Conservation (phyloP, 2,888 invertebrate genomes). For the Leucozona laternaria region DNA sequence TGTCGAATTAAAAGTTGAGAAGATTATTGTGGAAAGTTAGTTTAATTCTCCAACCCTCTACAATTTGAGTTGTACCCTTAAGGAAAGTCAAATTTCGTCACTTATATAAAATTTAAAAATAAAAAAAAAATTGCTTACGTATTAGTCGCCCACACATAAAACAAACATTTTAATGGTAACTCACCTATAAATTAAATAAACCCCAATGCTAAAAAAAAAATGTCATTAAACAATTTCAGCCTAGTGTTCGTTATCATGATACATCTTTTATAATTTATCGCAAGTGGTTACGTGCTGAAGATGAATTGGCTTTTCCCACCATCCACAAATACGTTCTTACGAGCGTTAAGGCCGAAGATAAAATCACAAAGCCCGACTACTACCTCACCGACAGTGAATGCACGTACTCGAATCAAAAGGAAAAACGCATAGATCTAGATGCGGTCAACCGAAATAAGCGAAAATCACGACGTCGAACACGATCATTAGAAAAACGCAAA, state of each 20-base stretch:
- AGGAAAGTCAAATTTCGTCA: no score
- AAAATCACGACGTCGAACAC: slow-evolving; percentile 74
- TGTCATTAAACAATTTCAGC: slow-evolving; percentile 73
- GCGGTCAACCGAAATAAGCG: slow-evolving; percentile 65
- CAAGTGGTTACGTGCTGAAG: slow-evolving; percentile 77
- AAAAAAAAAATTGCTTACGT: background rate
- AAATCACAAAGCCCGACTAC: slow-evolving; percentile 66
- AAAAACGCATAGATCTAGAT: slow-evolving; percentile 66
- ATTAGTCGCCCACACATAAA: slow-evolving; percentile 26
- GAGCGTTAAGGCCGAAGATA: slow-evolving; percentile 53
- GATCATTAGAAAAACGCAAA: slow-evolving; percentile 70
- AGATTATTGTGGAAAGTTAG: no score
- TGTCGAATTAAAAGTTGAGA: no score
- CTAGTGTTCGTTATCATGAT: slow-evolving; percentile 77
- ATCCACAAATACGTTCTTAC: slow-evolving; percentile 74
- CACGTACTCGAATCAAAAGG: slow-evolving; percentile 56
- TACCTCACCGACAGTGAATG: slow-evolving; percentile 74
- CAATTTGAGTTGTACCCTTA: no score
- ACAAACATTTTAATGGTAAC: slow-evolving; percentile 48
- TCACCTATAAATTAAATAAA: slow-evolving; percentile 23
- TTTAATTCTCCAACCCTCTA: no score
- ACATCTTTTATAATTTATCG: slow-evolving; percentile 77
- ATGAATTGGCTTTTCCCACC: slow-evolving; percentile 77
- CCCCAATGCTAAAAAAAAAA: background rate
- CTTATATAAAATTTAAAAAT: no score